phyloP scores from a whole-genome alignment of 2,113 vertebrate species.

The Okapia johnstoni region DNA sequence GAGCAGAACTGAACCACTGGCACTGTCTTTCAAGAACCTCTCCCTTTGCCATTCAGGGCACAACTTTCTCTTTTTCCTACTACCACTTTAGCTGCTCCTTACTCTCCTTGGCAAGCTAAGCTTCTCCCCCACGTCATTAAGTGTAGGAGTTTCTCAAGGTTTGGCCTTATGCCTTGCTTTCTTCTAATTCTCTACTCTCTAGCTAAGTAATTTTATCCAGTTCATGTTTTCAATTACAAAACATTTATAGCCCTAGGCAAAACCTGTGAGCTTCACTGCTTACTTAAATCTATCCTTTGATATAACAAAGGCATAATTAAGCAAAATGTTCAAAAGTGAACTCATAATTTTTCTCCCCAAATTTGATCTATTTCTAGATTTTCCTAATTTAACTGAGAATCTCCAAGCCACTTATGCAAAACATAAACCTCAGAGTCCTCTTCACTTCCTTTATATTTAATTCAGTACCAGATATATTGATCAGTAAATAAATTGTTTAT shows the following conservation, averaged over 20 bases:
- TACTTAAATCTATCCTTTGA: constrained; percentile 38
- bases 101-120: constrained; percentile 17
- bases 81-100: neutral
- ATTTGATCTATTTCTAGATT: neutral
- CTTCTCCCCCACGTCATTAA: constrained; percentile 29
- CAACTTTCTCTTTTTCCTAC: neutral
- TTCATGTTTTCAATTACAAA: constrained; percentile 65
- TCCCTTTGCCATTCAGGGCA: neutral
- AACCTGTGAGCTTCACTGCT: constrained; percentile 37
- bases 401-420: neutral
- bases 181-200: constrained; percentile 10
- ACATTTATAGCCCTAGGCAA: constrained; percentile 15
- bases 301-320: constrained; percentile 23
- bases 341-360: neutral
- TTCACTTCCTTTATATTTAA: neutral
- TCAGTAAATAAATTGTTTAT: neutral
- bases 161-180: constrained; percentile 45
- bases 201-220: constrained; percentile 32
- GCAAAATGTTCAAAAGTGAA: neutral
- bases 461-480: neutral
- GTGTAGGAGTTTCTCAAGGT: constrained; percentile 4
- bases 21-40: neutral
- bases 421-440: neutral
- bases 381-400: neutral
- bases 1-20: too few species aligned